Evolutionary conservation across 2,888 invertebrate species (phyloP).

Genomic region (Subacronicta megacephala): DNA sequence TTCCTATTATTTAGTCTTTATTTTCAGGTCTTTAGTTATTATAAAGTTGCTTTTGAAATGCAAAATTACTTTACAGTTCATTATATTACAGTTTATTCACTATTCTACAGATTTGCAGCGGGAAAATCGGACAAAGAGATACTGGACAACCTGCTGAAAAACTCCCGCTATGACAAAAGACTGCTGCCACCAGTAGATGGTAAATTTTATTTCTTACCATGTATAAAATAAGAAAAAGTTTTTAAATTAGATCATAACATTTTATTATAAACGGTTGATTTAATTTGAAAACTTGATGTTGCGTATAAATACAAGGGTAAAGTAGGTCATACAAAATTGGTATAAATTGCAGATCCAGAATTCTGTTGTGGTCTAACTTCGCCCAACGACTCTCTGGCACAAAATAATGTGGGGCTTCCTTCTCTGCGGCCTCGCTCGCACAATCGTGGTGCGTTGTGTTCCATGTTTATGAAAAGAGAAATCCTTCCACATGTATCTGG

Average conservation of each 20-base stretch:
- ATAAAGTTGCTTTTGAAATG: constrained; percentile 44
- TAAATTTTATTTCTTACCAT: constrained; percentile 72
- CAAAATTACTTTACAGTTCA: constrained; percentile 37
- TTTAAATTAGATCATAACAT: constrained; percentile 30
- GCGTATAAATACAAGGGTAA: constrained; percentile 22
- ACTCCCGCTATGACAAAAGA: constrained; percentile 97
- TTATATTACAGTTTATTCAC: constrained; percentile 33
- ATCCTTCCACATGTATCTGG: constrained; percentile 66
- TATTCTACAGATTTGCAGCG: constrained; percentile 94
- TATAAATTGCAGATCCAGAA: constrained; percentile 95
- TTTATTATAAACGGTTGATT: constrained; percentile 12
- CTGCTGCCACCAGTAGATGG: constrained; percentile 97
- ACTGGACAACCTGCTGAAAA: constrained; percentile 96
- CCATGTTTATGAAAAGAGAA: constrained; percentile 89
- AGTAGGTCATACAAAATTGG: constrained; percentile 63
- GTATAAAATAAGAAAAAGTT: constrained; percentile 9
- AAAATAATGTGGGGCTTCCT: constrained; percentile 88
- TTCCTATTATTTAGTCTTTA: constrained; percentile 27
- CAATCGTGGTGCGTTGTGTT: constrained; percentile 91
- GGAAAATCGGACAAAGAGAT: constrained; percentile 98
- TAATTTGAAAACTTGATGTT: constrained; percentile 30
- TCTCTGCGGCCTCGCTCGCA: constrained; percentile 89
- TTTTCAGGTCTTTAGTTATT: constrained; percentile 37
- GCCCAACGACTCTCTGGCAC: constrained; percentile 93
- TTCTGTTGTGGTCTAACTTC: constrained; percentile 96